Conservation (phyloP, 2,113 vertebrate genomes). For the Amblyornis subalaris region DNA sequence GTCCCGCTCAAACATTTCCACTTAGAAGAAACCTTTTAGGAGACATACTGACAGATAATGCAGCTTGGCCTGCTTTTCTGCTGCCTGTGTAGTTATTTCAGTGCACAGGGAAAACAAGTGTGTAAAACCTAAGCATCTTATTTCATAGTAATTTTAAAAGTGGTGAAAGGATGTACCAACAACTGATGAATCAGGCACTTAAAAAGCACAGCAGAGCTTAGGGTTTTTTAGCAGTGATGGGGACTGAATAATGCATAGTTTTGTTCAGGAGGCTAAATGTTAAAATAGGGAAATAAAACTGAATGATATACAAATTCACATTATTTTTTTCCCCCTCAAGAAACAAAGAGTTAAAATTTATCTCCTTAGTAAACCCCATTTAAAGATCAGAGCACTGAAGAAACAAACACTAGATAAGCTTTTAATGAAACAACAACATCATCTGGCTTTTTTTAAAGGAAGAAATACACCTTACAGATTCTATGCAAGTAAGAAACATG, state of each 20-base stretch:
- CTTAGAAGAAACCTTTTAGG: background rate
- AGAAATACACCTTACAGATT: background rate
- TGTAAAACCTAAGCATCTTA: background rate
- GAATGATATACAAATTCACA: background rate
- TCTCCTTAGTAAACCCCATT: background rate
- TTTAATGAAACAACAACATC: background rate
- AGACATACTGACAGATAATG: accelerated
- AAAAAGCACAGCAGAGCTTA: background rate
- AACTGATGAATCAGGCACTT: background rate
- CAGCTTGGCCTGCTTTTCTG: background rate
- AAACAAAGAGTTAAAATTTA: background rate
- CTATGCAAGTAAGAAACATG: background rate
- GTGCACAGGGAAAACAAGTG: accelerated
- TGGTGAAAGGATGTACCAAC: background rate
- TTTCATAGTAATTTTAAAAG: background rate
- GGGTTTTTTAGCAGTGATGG: background rate
- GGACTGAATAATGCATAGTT: background rate
- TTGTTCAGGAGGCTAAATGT: background rate
- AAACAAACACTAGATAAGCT: background rate
- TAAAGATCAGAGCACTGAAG: background rate
- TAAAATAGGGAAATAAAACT: background rate
- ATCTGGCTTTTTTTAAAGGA: background rate
- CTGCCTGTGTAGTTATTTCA: background rate
- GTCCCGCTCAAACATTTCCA: accelerated
- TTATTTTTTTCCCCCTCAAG: background rate